phyloP scores from a whole-genome alignment of 2,888 invertebrate species.

The Plusia festucae region DNA sequence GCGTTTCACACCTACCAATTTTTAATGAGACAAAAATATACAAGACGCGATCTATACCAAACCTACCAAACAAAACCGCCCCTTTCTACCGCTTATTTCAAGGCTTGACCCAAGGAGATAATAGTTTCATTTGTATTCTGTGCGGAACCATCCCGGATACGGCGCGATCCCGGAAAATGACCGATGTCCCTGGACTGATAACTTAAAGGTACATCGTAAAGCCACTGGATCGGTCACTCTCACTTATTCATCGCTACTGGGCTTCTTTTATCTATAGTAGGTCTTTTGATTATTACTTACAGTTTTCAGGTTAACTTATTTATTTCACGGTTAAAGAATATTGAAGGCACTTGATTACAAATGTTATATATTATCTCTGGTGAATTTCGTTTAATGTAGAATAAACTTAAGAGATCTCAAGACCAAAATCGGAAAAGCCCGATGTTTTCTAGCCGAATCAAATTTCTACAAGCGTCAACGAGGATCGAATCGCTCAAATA shows the following conservation, averaged over 20 bases:
- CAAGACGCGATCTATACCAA: no score
- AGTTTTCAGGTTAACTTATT: not conserved
- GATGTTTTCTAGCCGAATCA: no score
- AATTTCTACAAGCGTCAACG: no score
- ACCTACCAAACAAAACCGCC: not conserved
- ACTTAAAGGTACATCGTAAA: constrained; percentile 54
- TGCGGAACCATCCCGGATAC: constrained; percentile 34
- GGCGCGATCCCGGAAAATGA: constrained; percentile 55
- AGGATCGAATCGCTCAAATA: no score
- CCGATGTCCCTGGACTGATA: constrained; percentile 61
- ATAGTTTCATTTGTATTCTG: constrained; percentile 69
- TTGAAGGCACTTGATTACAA: no score
- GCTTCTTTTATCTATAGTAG: constrained; percentile 31
- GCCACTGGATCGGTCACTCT: constrained; percentile 38
- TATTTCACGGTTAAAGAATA: not conserved
- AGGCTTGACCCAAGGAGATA: constrained; percentile 49
- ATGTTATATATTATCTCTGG: no score
- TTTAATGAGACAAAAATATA: not conserved
- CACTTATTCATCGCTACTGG: constrained; percentile 33
- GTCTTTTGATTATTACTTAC: not conserved
- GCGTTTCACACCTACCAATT: no score
- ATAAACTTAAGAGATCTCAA: no score
- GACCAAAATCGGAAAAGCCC: no score
- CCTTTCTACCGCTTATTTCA: constrained; percentile 20
- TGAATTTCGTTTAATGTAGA: no score